Evolutionary conservation across 2,113 vertebrate genomes (phyloP).

Genomic region (Myodes glareolus): DNA sequence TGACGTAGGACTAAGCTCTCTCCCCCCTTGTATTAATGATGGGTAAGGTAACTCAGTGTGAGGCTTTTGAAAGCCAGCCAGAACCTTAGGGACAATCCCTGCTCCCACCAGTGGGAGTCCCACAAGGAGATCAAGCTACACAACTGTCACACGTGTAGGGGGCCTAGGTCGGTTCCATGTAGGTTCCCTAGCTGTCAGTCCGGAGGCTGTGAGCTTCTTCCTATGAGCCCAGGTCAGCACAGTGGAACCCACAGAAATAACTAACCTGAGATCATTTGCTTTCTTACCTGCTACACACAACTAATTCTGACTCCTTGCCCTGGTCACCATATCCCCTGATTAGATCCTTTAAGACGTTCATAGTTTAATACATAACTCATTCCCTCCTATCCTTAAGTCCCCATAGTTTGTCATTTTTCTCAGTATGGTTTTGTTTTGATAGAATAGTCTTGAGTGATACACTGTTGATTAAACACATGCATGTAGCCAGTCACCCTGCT

Average conservation of each 20-base stretch:
- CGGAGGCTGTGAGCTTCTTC: no score
- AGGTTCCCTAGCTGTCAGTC: no score
- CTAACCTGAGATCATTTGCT: neutral
- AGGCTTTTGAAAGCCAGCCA: no score
- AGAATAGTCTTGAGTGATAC: neutral
- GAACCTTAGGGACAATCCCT: no score
- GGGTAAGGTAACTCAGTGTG: no score
- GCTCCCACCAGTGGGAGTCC: no score
- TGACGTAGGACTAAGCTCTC: no score
- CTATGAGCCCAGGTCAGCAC: no score
- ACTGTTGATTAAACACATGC: neutral
- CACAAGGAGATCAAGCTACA: no score
- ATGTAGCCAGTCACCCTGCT: neutral
- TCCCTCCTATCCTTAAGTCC: neutral
- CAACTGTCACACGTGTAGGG: no score
- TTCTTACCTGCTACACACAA: neutral
- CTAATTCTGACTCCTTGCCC: neutral
- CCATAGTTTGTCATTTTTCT: neutral
- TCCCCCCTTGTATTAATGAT: no score
- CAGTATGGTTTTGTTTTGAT: neutral
- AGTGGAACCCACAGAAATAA: neutral
- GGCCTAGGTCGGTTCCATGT: no score
- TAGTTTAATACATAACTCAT: neutral
- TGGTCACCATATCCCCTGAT: neutral
- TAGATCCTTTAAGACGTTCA: neutral